Evolutionary conservation across 2,113 vertebrate genomes (phyloP), one percentile per base, ranked within the genome.

Genomic region (Solea senegalensis): DNA sequence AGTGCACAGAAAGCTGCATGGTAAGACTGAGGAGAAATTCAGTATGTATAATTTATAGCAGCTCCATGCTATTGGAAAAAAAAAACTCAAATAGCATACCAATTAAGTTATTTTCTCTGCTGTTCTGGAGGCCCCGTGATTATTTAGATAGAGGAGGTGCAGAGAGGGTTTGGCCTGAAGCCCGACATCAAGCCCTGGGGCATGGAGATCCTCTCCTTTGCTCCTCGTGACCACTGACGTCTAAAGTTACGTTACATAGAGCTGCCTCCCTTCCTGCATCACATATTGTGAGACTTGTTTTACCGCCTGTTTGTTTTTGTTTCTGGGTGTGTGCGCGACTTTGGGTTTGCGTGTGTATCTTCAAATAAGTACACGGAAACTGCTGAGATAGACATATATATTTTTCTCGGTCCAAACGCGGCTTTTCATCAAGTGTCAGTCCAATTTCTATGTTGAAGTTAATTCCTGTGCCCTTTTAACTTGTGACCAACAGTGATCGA

Each of bases 51-150:
- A 85, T 90, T 91, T 78, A 83, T 82, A 86, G 81, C 63, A 72
- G 75, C 69, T 84, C 72, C 66, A 49, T 69, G 78, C 76, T 63
- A 63, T 61, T 72, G 66, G 82, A 63, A 69, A 41, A 54, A 76
- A 78, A 84, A 34, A 3, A 81, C 76, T 84, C 69, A 90, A 91
- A 84, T 75, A 81, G 82, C 85, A 82, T 79, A 83, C 80, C 84
- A 90, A 85, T 90, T 89, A 87, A 91, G 86, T 88, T 88, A 88
- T 91, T 92, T 92, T 92, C 89, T 86, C 79, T 90, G 87, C 88
- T 88, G 90, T 90, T 43, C 84, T 77, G 58, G 72, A 72, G 73
- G 78, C 80, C 74, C 45, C 43, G 77, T 89, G 86, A 91, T 91
- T 88, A 91, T 92, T 88, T 87, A 79, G 89, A 81, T 75, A 50